Evolutionary conservation across 2,797 vertebrate genomes (phyloP), one percentile per base, ranked within the genome.

Genomic region (Dallia pectoralis): DNA sequence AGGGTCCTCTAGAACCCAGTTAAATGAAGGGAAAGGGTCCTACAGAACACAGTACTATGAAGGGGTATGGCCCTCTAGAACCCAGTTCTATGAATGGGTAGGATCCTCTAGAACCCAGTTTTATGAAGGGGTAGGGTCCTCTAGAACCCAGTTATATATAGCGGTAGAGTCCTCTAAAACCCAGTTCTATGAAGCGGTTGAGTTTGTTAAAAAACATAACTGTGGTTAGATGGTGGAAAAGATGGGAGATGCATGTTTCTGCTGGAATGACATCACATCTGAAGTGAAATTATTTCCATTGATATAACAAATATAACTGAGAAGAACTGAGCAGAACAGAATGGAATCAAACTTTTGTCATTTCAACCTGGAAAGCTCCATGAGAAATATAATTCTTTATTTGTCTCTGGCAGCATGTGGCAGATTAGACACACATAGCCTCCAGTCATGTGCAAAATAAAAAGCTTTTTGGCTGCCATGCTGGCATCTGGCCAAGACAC

Each of bases 361-460:
- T 91, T 91, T 87, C 69, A 70, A 86, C 81, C 83, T 87, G 88
- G 87, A 90, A 89, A 85, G 87, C 80, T 85, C 79, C 0, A 61
- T 78, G 79, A 62, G 62, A 79, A 72, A 69, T 81, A 63, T 73
- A 84, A 87, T 62, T 89, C 82, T 85, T 88, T 82, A 86, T 86
- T 86, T 78, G 69, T 51, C 79, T 70, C 81, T 87, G 86, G 71
- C 29, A 73, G 25, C 69, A 74, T 51, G 77, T 36, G 33, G 33
- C 33, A 7, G 33, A 36, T 36, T 22, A 65, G 66, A 56, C 74
- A 77, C 72, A 76, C 70, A 48, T 47, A 67, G 70, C 73, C 76
- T 36, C 36, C 51, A 78, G 69, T 74, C 72, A 75, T 71, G 72
- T 71, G 62, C 48, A 73, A 69, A 75, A 77, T 67, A 74, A 71